Conservation (phyloP, 1,140 invertebrate species). For the Conopomorpha cramerella region DNA sequence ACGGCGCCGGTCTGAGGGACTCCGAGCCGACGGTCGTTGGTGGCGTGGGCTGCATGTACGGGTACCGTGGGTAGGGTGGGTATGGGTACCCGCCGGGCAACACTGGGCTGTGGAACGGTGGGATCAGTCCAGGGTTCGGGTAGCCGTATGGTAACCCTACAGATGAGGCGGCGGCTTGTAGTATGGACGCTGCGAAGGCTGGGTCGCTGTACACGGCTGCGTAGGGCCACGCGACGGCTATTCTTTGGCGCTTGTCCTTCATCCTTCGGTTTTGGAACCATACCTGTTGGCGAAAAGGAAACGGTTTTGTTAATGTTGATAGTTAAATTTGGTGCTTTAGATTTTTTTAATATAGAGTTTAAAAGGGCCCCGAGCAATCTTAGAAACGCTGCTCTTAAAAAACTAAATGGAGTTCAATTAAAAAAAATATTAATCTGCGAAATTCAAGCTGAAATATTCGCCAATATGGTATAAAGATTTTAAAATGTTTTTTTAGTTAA, state of each 20-base stretch:
- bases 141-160: constrained; percentile 64
- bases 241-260: constrained; percentile 96
- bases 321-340: no score
- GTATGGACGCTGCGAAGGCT: constrained; percentile 85
- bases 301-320: constrained; percentile 4
- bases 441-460: no score
- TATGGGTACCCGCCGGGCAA: constrained; percentile 39
- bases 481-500: no score
- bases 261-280: constrained; percentile 99
- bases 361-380: no score
- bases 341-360: no score
- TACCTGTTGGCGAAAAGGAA: constrained; percentile 70
- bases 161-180: constrained; percentile 83
- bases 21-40: constrained; percentile 30
- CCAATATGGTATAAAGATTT: no score
- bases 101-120: constrained; percentile 51
- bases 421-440: no score
- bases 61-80: constrained; percentile 38
- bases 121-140: constrained; percentile 55
- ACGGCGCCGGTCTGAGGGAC: constrained; percentile 26
- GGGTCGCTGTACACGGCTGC: constrained; percentile 91
- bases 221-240: constrained; percentile 94
- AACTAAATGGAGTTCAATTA: no score
- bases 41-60: constrained; percentile 33
- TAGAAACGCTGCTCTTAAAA: no score